Conservation (phyloP, 2,113 vertebrate genomes). For the Macroglossus sobrinus region DNA sequence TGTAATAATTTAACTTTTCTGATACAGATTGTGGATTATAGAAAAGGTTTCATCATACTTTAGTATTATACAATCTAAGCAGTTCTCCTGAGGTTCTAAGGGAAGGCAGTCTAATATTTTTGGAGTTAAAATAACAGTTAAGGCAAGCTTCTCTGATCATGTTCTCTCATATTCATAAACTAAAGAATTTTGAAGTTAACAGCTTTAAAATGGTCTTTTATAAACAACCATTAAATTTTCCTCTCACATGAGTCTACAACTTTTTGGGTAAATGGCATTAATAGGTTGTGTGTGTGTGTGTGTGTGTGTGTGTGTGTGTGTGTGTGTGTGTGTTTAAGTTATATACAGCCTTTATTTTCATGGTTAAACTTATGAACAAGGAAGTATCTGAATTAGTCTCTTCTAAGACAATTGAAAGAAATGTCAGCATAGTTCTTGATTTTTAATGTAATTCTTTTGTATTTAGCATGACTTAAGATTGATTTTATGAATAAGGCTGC, state of each 20-base stretch:
- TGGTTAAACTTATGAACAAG: not conserved
- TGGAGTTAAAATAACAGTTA: not conserved
- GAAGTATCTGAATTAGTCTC: not conserved
- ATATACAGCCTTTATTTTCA: not conserved
- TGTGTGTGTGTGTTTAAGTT: too few relatives aligned
- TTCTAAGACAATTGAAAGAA: slow-evolving; percentile 27
- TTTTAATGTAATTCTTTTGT: slow-evolving; percentile 36
- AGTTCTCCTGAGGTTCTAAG: not conserved
- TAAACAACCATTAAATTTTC: not conserved
- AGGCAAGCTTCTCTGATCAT: not conserved
- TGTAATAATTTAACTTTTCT: not conserved
- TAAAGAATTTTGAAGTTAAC: not conserved
- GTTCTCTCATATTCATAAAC: not conserved
- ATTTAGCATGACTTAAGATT: slow-evolving; percentile 51
- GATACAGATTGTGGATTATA: not conserved
- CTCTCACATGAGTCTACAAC: not conserved
- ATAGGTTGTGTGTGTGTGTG: not conserved
- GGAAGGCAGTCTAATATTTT: not conserved
- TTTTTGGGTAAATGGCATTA: not conserved
- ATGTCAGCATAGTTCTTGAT: slow-evolving; percentile 36
- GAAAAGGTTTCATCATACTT: slow-evolving; percentile 22
- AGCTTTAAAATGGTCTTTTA: not conserved
- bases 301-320: too few relatives aligned
- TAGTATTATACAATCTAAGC: not conserved
- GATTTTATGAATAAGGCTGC: slow-evolving; percentile 66